Evolutionary conservation across 1,140 invertebrate species (phyloP), one percentile per base, ranked within the genome.

Genomic region (Hycleus cichorii): DNA sequence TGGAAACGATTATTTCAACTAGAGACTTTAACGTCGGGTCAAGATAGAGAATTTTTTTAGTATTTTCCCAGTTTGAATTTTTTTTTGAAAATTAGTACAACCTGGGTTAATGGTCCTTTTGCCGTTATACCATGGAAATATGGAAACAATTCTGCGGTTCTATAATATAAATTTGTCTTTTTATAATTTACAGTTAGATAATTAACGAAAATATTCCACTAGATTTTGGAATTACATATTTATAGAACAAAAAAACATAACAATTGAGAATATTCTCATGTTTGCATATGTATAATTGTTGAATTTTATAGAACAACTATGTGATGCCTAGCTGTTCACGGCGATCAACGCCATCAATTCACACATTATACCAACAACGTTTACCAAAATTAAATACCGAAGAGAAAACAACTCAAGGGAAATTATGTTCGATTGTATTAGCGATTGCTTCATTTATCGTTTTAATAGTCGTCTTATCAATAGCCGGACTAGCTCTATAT

Each of bases 401-500:
- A 38, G 51, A 45, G 59, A 55, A 64, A 52, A 73, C 68, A 51
- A 67, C 74, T 2, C 77, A 72, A 59, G 77, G 75, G 66, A 79
- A 75, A 65, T 57, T 81, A 27, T 86, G 85, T 66, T 85, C 83
- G 3, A 81, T 84, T 18, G 80, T 84, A 59, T 71, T 87, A 63
- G 82, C 84, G 7, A 78, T 81, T 32, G 82, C 84, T 2, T 83
- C 84, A 1, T 77, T 87, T 57, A 71, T 89, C 12, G 84, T 88
- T 9, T 79, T 88, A 40, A 73, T 89, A 4, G 83, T 83, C 0
- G 86, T 89, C 9, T 73, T 88, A 46, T 82, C 84, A 2, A 85
- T 89, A 18, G 86, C 86, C 2, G 87, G 83, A 38, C 77, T 89
- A 2, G 87, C 86, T 32, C 78, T 89, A 49, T 90, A 89, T 75